Percentiles rank a stretch among this genome's conserved stretches.
phyloP scores from a whole-genome alignment of 2,113 vertebrate genomes.

The Pelvicachromis taeniatus region DNA sequence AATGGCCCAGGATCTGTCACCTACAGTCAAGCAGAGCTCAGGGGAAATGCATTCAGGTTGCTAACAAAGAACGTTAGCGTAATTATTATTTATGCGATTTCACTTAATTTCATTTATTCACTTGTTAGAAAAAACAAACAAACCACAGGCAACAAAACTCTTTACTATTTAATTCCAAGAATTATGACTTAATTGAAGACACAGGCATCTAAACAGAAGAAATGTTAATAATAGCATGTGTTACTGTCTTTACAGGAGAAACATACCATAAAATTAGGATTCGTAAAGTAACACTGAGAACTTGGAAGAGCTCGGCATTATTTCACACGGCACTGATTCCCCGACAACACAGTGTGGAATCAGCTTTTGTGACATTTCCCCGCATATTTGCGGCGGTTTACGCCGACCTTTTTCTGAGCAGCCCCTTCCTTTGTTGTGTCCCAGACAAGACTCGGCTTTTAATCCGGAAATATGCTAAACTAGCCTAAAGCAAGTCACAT shows the following conservation, averaged over 20 bases:
- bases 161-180: not conserved
- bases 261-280: not conserved
- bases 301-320: not conserved
- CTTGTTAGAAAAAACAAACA: accelerated
- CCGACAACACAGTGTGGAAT: constrained; percentile 4
- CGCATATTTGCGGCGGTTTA: not conserved
- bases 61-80: not conserved
- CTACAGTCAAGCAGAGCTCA: not conserved
- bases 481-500: constrained; percentile 19
- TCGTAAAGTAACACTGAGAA: not conserved
- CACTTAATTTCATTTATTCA: not conserved
- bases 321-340: not conserved
- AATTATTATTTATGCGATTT: not conserved
- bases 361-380: not conserved
- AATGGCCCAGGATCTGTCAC: constrained; percentile 12
- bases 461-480: constrained; percentile 23
- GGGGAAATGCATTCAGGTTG: not conserved
- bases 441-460: constrained; percentile 11
- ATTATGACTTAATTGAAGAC: not conserved
- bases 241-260: not conserved
- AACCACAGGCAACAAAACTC: not conserved
- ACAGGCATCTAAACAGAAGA: not conserved
- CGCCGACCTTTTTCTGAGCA: not conserved
- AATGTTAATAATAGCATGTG: not conserved
- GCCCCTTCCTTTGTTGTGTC: not conserved